phyloP scores from a whole-genome alignment of 2,113 vertebrate genomes.

The Lophius piscatorius region DNA sequence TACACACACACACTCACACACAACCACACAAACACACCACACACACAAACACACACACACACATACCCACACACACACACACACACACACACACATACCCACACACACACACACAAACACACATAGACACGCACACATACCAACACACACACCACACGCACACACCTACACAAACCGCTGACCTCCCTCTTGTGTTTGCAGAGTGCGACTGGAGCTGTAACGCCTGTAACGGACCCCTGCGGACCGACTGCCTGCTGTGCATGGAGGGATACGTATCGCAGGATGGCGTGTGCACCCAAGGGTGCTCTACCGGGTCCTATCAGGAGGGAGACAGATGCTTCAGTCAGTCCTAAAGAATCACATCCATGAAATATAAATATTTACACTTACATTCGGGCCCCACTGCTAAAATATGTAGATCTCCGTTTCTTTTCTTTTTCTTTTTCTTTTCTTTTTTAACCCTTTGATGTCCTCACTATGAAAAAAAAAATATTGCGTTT shows the following conservation, averaged over 20 bases:
- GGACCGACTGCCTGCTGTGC: constrained; percentile 92
- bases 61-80: not conserved
- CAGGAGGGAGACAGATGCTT: constrained; percentile 82
- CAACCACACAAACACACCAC: no score
- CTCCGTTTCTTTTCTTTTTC: no score
- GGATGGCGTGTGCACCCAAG: constrained; percentile 83
- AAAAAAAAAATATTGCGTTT: no score
- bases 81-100: not conserved
- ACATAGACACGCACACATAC: not conserved
- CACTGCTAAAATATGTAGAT: no score
- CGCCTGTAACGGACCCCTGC: constrained; percentile 84
- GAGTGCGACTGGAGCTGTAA: constrained; percentile 98
- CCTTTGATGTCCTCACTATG: no score
- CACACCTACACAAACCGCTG: not conserved
- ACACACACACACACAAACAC: not conserved
- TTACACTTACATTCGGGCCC: no score
- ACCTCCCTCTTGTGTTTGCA: constrained; percentile 54
- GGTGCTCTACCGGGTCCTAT: constrained; percentile 83
- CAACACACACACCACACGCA: no score
- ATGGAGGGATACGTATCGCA: constrained; percentile 90
- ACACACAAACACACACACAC: no score
- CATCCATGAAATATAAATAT: no score
- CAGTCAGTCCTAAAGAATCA: no score
- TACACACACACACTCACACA: no score
- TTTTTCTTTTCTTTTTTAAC: no score